These are phyloP conservation scores for Oscheius onirici DNA, from an alignment of 2,888 invertebrate genomes.

Conservation along the genomic window DNA sequence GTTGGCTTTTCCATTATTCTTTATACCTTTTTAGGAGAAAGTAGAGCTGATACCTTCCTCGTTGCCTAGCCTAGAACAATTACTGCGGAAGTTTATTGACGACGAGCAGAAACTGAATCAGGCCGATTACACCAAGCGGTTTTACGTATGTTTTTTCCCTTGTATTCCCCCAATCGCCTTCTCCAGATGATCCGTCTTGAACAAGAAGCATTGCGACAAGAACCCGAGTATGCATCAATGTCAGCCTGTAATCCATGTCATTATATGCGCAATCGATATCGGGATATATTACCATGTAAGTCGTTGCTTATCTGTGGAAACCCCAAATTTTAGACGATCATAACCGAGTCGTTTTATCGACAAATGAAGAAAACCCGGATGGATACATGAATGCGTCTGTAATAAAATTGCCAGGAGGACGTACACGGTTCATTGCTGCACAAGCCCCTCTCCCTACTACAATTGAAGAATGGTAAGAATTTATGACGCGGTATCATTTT, in stretches of 20 bases:
- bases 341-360: conserved; percentile 55
- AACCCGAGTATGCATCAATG: conserved; percentile 36
- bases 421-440: conserved; percentile 62
- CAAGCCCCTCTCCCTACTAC: conserved; percentile 64
- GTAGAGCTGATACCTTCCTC: neutral
- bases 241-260: conserved; percentile 46
- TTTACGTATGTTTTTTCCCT: conserved; percentile 8
- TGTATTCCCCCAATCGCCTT: neutral
- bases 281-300: conserved; percentile 66
- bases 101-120: conserved; percentile 11
- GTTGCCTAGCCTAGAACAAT: neutral
- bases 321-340: conserved; percentile 55
- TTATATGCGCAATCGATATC: conserved; percentile 60
- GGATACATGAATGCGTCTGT: conserved; percentile 67
- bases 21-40: neutral
- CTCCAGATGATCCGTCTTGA: conserved; percentile 57
- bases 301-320: neutral
- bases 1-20: too few species aligned
- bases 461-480: conserved; percentile 56
- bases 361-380: conserved; percentile 45
- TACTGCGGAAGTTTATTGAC: conserved; percentile 19
- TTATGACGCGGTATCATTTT: neutral
- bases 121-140: conserved; percentile 15
- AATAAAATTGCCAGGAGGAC: conserved; percentile 46
- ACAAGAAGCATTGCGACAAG: conserved; percentile 48